These are phyloP conservation scores for Hesperia comma DNA, from an alignment of 2,888 invertebrate species.

Conservation along the genomic window DNA sequence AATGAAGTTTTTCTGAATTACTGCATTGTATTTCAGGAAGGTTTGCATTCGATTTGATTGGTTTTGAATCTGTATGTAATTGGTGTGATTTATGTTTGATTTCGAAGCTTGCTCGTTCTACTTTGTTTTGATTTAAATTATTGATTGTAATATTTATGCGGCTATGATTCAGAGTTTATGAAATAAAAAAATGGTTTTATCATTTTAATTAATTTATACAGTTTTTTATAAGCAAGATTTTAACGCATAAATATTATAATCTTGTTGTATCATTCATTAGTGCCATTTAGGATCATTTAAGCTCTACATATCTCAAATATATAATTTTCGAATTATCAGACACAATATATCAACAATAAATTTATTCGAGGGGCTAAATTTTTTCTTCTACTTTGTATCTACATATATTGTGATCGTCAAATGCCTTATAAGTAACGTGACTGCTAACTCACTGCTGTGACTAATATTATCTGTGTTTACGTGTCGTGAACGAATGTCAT, in stretches of 20 bases:
- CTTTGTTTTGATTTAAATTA: not conserved
- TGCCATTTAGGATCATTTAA: constrained; percentile 40
- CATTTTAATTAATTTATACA: too few species aligned
- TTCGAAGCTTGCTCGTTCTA: constrained; percentile 14
- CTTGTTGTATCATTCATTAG: constrained; percentile 6
- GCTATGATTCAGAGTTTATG: not conserved
- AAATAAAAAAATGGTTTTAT: too few species aligned
- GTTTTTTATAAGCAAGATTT: too few species aligned
- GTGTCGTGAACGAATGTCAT: not conserved
- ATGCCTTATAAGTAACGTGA: constrained; percentile 14
- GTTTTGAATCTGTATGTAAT: not conserved
- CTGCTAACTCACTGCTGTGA: constrained; percentile 43
- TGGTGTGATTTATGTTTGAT: constrained; percentile 9
- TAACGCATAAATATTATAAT: constrained; percentile 15
- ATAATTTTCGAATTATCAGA: not conserved
- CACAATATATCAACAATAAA: not conserved
- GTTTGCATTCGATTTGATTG: not conserved
- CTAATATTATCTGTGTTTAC: constrained; percentile 45
- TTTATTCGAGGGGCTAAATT: constrained; percentile 2
- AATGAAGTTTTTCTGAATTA: constrained; percentile 17
- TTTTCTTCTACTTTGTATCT: constrained; percentile 1
- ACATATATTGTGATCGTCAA: constrained; percentile 19
- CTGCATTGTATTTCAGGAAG: constrained; percentile 10
- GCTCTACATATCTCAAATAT: not conserved
- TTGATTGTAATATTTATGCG: constrained; percentile 7